Percentiles rank a stretch among this genome's conserved stretches.
phyloP scores from a whole-genome alignment of 2,113 vertebrate genomes.

The Rana temporaria region DNA sequence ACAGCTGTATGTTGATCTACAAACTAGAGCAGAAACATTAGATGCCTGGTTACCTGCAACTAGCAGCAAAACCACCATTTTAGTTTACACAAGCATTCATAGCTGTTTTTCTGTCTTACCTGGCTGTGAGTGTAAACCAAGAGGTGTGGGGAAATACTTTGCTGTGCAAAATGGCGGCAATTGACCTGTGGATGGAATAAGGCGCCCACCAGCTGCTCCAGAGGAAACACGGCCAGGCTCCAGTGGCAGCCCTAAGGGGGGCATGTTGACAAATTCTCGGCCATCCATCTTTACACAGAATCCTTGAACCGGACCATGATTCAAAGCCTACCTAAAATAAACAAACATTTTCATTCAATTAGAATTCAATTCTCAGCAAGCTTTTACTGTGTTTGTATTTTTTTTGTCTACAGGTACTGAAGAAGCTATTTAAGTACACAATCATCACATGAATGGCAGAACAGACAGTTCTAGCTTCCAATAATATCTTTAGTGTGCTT shows the following conservation, averaged over 20 bases:
- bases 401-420: too few species aligned
- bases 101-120: constrained; percentile 74
- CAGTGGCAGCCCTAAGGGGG: constrained; percentile 87
- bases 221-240: constrained; percentile 88
- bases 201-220: constrained; percentile 81
- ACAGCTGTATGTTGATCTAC: too few species aligned
- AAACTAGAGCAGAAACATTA: too few species aligned
- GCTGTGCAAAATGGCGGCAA: constrained; percentile 84
- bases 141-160: constrained; percentile 88
- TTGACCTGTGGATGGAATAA: constrained; percentile 83
- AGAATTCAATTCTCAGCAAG: too few species aligned
- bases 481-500: too few species aligned
- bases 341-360: not conserved
- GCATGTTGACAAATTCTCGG: constrained; percentile 94
- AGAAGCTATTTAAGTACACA: too few species aligned
- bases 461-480: too few species aligned
- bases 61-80: too few species aligned
- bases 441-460: too few species aligned
- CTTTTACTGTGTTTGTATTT: too few species aligned
- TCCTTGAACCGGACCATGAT: constrained; percentile 46
- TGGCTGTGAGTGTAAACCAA: constrained; percentile 90
- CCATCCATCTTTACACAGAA: constrained; percentile 91
- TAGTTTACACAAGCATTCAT: not conserved
- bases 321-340: not conserved
- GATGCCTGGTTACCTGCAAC: too few species aligned